These are phyloP conservation scores for Engystomops pustulosus DNA, from an alignment of 2,113 vertebrate species.

Conservation along the genomic window DNA sequence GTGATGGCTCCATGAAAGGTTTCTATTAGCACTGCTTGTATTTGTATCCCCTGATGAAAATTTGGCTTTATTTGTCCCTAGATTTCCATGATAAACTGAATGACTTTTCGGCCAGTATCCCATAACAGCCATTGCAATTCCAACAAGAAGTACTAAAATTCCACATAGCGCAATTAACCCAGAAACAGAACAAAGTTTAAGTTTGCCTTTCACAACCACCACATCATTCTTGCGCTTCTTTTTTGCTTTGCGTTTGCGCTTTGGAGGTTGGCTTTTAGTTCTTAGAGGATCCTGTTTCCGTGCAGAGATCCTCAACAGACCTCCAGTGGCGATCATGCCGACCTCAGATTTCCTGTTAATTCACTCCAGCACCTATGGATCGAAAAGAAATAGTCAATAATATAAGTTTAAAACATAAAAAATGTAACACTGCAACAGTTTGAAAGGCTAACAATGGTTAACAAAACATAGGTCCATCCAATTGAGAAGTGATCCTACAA, in stretches of 20 bases:
- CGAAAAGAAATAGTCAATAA: slow-evolving; percentile 66
- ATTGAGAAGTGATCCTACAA: too few relatives aligned
- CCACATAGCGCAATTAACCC: slow-evolving; percentile 88
- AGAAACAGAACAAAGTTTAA: slow-evolving; percentile 88
- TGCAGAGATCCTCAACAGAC: slow-evolving; percentile 91
- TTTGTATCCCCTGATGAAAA: slow-evolving; percentile 55
- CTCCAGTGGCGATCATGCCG: slow-evolving; percentile 96
- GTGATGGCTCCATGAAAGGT: slow-evolving; percentile 60
- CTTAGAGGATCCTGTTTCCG: slow-evolving; percentile 90
- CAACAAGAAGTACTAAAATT: slow-evolving; percentile 87
- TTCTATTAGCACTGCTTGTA: slow-evolving; percentile 47
- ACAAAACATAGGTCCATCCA: too few relatives aligned
- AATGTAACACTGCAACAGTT: too few relatives aligned
- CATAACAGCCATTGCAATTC: slow-evolving; percentile 86
- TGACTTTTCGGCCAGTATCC: slow-evolving; percentile 91
- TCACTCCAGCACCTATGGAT: slow-evolving; percentile 70
- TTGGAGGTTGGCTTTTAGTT: slow-evolving; percentile 79
- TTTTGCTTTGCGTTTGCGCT: slow-evolving; percentile 85
- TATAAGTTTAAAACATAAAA: too few relatives aligned
- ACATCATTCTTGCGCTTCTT: slow-evolving; percentile 90
- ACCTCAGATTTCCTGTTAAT: slow-evolving; percentile 53
- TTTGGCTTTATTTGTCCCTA: slow-evolving; percentile 56
- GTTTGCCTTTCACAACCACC: slow-evolving; percentile 93
- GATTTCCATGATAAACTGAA: slow-evolving; percentile 72
- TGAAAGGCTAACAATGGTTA: too few relatives aligned